Evolutionary conservation across 2,888 invertebrate species (phyloP).

Genomic region (Hirtodrosophila histrioides): DNA sequence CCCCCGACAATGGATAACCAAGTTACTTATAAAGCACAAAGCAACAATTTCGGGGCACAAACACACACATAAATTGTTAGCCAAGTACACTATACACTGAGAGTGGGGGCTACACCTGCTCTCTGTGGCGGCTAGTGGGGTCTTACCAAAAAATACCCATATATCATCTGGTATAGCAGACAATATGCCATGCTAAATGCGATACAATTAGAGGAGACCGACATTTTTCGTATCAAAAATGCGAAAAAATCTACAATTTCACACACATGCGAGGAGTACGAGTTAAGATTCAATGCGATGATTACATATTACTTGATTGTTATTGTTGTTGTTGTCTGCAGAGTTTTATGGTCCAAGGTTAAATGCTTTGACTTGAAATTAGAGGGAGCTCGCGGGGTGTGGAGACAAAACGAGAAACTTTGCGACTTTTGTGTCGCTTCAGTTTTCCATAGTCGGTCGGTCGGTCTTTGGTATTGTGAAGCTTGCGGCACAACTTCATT

Average conservation of each 20-base stretch:
- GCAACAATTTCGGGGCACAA: conserved; percentile 17
- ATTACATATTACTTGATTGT: conserved; percentile 70
- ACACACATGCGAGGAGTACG: conserved; percentile 58
- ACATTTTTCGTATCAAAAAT: conserved; percentile 58
- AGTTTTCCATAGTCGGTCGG: conserved; percentile 24
- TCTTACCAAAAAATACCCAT: conserved; percentile 27
- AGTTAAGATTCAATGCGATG: conserved; percentile 77
- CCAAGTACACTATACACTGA: conserved; percentile 20
- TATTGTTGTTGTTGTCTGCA: conserved; percentile 58
- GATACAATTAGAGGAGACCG: conserved; percentile 65
- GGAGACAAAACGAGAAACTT: conserved; percentile 50
- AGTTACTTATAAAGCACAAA: conserved; percentile 3
- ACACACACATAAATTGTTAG: conserved; percentile 44
- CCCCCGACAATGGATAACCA: conserved; percentile 28
- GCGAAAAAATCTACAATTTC: conserved; percentile 68
- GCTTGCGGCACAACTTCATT: conserved; percentile 73
- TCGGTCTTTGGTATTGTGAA: conserved; percentile 21
- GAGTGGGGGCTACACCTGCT: conserved; percentile 52
- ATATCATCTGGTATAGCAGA: conserved; percentile 52
- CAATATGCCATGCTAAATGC: conserved; percentile 75
- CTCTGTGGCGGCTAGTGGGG: conserved; percentile 28
- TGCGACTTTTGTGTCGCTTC: conserved; percentile 67
- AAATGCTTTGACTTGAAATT: conserved; percentile 71
- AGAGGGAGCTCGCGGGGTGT: background rate
- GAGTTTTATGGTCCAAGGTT: conserved; percentile 78